phyloP scores from a whole-genome alignment of 2,888 invertebrate genomes.

The Chirona hameri region DNA sequence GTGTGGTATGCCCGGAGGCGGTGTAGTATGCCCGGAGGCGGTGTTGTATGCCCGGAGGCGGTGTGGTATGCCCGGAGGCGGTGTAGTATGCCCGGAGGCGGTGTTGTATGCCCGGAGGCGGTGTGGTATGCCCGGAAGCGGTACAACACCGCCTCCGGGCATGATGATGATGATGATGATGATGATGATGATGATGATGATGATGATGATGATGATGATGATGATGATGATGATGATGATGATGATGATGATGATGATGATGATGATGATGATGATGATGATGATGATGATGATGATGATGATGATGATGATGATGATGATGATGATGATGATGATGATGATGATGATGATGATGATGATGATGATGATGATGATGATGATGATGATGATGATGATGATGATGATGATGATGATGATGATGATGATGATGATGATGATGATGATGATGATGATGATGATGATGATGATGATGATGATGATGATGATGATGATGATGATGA shows the following conservation, averaged over 20 bases:
- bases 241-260: conserved; percentile 11
- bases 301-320: conserved; percentile 22
- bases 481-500: conserved; percentile 12
- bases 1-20: no score
- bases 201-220: conserved; percentile 22
- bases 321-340: conserved; percentile 22
- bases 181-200: conserved; percentile 22
- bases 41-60: no score
- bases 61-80: no score
- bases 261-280: conserved; percentile 11
- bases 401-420: conserved; percentile 22
- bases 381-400: conserved; percentile 12
- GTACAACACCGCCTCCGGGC: no score
- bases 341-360: conserved; percentile 22
- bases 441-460: conserved; percentile 12
- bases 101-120: no score
- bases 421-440: conserved; percentile 22
- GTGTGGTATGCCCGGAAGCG: no score
- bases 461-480: conserved; percentile 22
- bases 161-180: conserved; percentile 22
- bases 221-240: conserved; percentile 11
- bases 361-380: conserved; percentile 22
- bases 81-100: no score
- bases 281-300: conserved; percentile 22
- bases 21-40: no score